A percentile compares a stretch with the other conserved stretches of the same genome.
Evolutionary conservation across 1,140 invertebrate species (phyloP).

Genomic region (Cotesia typhae): DNA sequence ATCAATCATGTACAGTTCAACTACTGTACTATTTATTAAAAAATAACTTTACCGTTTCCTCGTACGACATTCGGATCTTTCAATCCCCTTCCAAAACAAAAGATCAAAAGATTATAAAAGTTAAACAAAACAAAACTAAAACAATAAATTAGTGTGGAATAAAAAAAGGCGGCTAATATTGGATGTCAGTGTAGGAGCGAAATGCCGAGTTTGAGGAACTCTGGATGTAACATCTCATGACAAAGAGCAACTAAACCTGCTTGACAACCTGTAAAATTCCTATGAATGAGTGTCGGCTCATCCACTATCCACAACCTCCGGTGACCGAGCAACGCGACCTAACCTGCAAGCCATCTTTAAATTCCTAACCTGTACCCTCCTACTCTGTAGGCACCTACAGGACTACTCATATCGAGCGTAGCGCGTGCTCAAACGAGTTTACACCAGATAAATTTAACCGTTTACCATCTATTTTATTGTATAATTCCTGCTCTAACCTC

Average conservation of each 20-base stretch:
- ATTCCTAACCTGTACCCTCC: not conserved
- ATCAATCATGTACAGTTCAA: too few relatives aligned
- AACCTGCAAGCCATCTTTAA: slow-evolving; percentile 1
- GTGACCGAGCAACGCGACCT: slow-evolving; percentile 12
- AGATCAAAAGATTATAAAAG: not conserved
- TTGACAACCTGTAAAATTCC: slow-evolving; percentile 61
- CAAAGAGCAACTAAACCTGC: slow-evolving; percentile 58
- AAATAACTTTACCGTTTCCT: too few relatives aligned
- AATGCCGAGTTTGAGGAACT: slow-evolving; percentile 9
- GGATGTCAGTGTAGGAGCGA: not conserved
- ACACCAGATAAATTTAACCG: slow-evolving; percentile 3
- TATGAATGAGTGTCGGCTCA: slow-evolving; percentile 54
- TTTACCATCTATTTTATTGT: slow-evolving; percentile 3
- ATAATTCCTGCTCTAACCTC: too few relatives aligned
- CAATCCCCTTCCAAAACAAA: too few relatives aligned
- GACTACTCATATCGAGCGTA: not conserved
- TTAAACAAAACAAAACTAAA: not conserved
- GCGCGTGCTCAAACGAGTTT: slow-evolving; percentile 16
- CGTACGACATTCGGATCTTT: not conserved
- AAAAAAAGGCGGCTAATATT: too few relatives aligned
- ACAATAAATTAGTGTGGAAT: too few relatives aligned
- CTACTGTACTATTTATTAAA: too few relatives aligned
- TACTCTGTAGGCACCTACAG: too few relatives aligned
- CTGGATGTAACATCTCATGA: slow-evolving; percentile 37
- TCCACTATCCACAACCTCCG: slow-evolving; percentile 20